Base-by-base conservation (phyloP, 2,888 invertebrate genomes). In the Aleiodes alternator region DNA sequence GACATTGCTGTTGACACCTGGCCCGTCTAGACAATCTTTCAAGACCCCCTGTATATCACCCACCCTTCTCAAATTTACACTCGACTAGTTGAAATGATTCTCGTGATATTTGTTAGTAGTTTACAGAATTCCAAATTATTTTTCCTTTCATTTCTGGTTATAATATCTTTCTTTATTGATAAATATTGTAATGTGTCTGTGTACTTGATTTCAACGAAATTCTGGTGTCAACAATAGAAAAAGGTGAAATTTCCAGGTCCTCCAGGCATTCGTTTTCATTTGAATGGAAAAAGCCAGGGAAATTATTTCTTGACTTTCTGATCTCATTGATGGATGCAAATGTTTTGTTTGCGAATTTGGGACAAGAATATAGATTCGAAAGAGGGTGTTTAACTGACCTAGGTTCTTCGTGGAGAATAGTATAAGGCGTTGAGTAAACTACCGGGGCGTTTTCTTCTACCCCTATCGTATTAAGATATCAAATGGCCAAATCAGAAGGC, bases 381-480 rank as follows among this genome's bases (percentile, higher is more conserved):
- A 56, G n/a, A 48, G 23, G 14, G 51, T 53, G 50, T 56, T 77
- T 75, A 75, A 80, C 80, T 81, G 81, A 81, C 80, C 80, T 81
- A 78, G 76, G 76, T 56, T 73, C 29, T 64, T 50, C 70, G 34
- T 64, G 61, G 70, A 29, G 64, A 51, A 43, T 64, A 57, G 53
- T 73, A 79, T 72, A 69, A 72, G 78, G 81, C 78, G 84, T 82
- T 80, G 82, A 87, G 83, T 83, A 84, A 84, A 85, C 83, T 82
- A 84, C 81, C 81, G 82, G 84, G 86, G 85, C 82, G 84, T 82
- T 81, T 81, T 84, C 77, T 80, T 66, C 80, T 83, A 83, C 83
- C 84, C 82, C 83, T 85, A 84, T 84, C 81, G 85, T 84, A 86
- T 88, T 87, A 87, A 88, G 88, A 89, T 88, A 88, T 89, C 88